Percentiles rank a stretch among this genome's conserved stretches.
These are phyloP conservation scores for Pseudoatta argentina DNA, from an alignment of 1,140 invertebrate genomes.

Conservation along the genomic window DNA sequence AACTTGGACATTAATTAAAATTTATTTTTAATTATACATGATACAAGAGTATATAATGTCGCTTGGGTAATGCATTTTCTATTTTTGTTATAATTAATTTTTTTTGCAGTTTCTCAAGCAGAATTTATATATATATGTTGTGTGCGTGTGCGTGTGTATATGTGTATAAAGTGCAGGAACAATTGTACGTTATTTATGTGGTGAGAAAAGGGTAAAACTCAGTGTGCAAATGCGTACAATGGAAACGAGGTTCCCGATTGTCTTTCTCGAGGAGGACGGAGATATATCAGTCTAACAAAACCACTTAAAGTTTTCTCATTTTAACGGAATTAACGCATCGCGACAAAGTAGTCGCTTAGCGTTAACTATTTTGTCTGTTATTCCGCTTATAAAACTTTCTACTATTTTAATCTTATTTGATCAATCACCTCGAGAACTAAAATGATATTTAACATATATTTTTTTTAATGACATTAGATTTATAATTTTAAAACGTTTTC, in stretches of 20 bases:
- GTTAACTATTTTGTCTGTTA: slow-evolving; percentile 49
- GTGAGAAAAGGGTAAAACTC: slow-evolving; percentile 38
- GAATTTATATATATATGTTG: neutral
- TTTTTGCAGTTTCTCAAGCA: neutral
- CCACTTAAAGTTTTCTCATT: slow-evolving; percentile 58
- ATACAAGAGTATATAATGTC: neutral
- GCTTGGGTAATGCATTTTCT: slow-evolving; percentile 2
- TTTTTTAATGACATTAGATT: neutral
- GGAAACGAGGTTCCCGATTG: slow-evolving; percentile 30
- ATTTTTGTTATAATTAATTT: slow-evolving; percentile 37
- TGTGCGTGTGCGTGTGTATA: no score
- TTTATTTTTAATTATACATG: slow-evolving; percentile 14
- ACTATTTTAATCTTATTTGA: slow-evolving; percentile 12
- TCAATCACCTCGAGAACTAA: neutral
- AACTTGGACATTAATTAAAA: slow-evolving; percentile 30
- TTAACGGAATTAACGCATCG: slow-evolving; percentile 51
- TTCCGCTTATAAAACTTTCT: slow-evolving; percentile 17
- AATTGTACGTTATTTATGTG: slow-evolving; percentile 51
- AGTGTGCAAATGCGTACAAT: slow-evolving; percentile 31
- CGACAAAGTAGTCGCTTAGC: slow-evolving; percentile 28
- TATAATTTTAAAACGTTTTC: no score
- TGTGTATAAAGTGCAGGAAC: neutral
- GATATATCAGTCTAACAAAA: slow-evolving; percentile 37
- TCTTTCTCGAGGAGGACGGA: slow-evolving; percentile 25
- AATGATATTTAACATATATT: neutral